phyloP scores from a whole-genome alignment of 1,140 invertebrate species.

The Diorhabda elongata region DNA sequence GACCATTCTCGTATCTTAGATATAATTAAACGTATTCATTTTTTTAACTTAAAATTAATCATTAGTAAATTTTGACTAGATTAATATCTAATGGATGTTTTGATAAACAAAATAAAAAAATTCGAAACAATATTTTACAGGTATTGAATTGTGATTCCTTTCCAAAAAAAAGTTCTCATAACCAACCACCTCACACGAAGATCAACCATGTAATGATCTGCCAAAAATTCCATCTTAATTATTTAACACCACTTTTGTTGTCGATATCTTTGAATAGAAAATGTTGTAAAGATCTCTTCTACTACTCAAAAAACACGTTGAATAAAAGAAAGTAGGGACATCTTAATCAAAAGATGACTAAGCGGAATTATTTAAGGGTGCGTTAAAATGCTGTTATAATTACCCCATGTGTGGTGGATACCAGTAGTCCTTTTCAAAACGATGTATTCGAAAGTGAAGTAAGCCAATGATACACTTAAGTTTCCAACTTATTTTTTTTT shows the following conservation, averaged over 20 bases:
- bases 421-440: not conserved
- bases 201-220: not conserved
- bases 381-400: slow-evolving; percentile 3
- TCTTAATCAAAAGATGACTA: not conserved
- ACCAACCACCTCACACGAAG: not conserved
- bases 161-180: not conserved
- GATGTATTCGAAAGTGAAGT: too few species aligned
- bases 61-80: too few species aligned
- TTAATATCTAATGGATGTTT: too few species aligned
- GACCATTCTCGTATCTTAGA: too few species aligned
- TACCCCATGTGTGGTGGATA: not conserved
- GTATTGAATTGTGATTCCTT: too few species aligned
- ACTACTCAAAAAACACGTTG: not conserved
- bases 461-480: too few species aligned
- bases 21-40: too few species aligned
- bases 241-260: not conserved
- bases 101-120: too few species aligned
- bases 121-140: too few species aligned
- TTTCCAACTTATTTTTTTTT: too few species aligned
- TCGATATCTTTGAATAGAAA: not conserved
- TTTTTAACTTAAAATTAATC: too few species aligned
- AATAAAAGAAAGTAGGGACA: not conserved
- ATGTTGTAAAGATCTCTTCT: not conserved
- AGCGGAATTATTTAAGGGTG: not conserved
- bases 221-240: slow-evolving; percentile 3